A percentile compares a stretch with the other conserved stretches of the same genome.
Evolutionary conservation across 1,140 invertebrate species (phyloP).

Genomic region (Penaeus vannamei): DNA sequence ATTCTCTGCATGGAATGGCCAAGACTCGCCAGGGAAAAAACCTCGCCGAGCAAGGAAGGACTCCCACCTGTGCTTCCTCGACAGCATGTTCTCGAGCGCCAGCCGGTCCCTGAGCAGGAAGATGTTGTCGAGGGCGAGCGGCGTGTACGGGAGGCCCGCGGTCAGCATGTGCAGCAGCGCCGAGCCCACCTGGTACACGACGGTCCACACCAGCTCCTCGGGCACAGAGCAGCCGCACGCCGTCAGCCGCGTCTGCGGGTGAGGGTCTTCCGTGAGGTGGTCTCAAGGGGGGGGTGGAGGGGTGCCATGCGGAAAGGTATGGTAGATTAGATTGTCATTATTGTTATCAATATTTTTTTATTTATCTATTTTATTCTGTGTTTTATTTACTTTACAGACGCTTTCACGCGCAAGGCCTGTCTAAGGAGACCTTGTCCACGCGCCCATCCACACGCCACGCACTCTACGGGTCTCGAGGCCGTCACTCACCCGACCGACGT

Average conservation of each 20-base stretch:
- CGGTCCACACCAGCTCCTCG: conserved; percentile 62
- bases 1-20: no score
- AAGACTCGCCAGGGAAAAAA: no score
- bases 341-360: no score
- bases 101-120: conserved; percentile 58
- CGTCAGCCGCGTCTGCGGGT: conserved; percentile 50
- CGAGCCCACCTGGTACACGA: conserved; percentile 56
- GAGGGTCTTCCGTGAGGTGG: neutral
- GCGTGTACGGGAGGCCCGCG: conserved; percentile 46
- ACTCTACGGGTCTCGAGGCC: neutral
- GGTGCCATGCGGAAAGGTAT: no score
- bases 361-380: neutral
- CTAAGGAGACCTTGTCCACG: no score
- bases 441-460: no score
- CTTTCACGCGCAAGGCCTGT: no score
- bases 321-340: no score
- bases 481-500: neutral
- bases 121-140: conserved; percentile 57
- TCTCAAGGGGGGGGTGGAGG: neutral
- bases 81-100: conserved; percentile 60
- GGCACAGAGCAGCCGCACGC: conserved; percentile 56
- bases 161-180: conserved; percentile 51
- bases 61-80: conserved; percentile 58
- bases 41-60: neutral
- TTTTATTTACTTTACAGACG: neutral